Evolutionary conservation across 2,888 invertebrate genomes (phyloP).

Genomic region (Andricus curvator): DNA sequence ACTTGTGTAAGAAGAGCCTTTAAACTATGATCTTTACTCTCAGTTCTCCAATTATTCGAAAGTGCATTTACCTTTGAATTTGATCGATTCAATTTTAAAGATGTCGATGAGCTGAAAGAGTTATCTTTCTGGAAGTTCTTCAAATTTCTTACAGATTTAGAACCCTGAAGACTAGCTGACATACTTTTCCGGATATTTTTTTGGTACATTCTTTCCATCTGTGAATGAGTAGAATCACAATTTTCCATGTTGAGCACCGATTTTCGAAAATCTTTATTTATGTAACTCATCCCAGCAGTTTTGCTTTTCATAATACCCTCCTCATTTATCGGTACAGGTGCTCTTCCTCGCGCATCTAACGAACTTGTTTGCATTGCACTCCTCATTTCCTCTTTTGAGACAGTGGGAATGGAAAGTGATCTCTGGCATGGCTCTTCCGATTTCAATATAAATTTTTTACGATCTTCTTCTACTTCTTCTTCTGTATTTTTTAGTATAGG

Average conservation of each 20-base stretch:
- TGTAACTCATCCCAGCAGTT: constrained; percentile 69
- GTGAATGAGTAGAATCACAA: constrained; percentile 69
- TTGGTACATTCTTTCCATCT: constrained; percentile 64
- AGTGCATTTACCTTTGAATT: constrained; percentile 53
- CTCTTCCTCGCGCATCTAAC: constrained; percentile 73
- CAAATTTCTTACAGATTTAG: constrained; percentile 66
- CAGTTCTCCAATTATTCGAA: constrained; percentile 38
- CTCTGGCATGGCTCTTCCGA: constrained; percentile 59
- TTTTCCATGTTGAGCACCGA: constrained; percentile 85
- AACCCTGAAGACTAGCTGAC: constrained; percentile 78
- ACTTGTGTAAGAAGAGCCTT: constrained; percentile 27
- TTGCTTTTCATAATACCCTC: constrained; percentile 66
- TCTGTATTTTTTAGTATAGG: constrained; percentile 46
- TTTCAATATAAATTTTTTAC: constrained; percentile 41
- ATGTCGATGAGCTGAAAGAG: constrained; percentile 59
- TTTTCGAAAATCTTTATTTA: constrained; percentile 88
- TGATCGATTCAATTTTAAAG: constrained; percentile 52
- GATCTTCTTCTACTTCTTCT: constrained; percentile 41
- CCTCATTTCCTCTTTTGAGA: constrained; percentile 57
- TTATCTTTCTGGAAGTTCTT: constrained; percentile 53
- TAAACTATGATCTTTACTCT: constrained; percentile 32
- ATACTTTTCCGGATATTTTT: constrained; percentile 74
- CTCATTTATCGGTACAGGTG: constrained; percentile 79
- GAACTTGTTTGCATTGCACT: constrained; percentile 58
- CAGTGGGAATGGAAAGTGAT: constrained; percentile 57